Percentiles rank a stretch among this genome's conserved stretches.
phyloP scores from a whole-genome alignment of 2,888 invertebrate genomes.

The Tillus elongatus region DNA sequence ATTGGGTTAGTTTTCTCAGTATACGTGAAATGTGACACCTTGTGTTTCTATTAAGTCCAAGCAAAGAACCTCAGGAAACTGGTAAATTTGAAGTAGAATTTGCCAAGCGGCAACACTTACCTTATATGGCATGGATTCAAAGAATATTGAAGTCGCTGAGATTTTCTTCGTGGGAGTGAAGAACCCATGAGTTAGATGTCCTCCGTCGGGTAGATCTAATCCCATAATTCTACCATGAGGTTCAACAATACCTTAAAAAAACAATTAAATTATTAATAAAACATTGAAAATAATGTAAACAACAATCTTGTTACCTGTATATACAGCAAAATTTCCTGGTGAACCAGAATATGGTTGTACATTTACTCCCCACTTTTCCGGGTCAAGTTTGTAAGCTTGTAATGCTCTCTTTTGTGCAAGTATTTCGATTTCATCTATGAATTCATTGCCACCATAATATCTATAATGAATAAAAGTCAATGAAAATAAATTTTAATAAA shows the following conservation, averaged over 20 bases:
- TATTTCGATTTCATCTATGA: conserved; percentile 85
- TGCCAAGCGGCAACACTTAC: conserved; percentile 46
- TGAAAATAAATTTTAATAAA: too few species aligned
- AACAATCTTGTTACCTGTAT: conserved; percentile 57
- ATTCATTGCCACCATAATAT: conserved; percentile 96
- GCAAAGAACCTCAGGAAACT: too few species aligned
- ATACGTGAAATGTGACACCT: too few species aligned
- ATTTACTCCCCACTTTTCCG: conserved; percentile 92
- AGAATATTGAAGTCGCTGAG: conserved; percentile 94
- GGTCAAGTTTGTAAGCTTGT: conserved; percentile 69
- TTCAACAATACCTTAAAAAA: conserved; percentile 50
- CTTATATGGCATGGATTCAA: conserved; percentile 97
- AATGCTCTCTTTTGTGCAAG: conserved; percentile 82
- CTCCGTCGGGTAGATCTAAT: conserved; percentile 92
- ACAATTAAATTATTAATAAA: conserved; percentile 8
- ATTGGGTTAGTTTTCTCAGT: too few species aligned
- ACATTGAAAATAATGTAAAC: not conserved
- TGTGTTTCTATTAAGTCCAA: too few species aligned
- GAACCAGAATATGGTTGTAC: conserved; percentile 94
- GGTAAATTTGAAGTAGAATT: too few species aligned
- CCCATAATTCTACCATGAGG: conserved; percentile 97
- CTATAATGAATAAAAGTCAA: conserved; percentile 45
- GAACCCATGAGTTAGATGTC: conserved; percentile 89
- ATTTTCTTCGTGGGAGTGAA: conserved; percentile 84
- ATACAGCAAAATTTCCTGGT: conserved; percentile 95